phyloP scores from a whole-genome alignment of 2,113 vertebrate genomes.

The Gopherus flavomarginatus region DNA sequence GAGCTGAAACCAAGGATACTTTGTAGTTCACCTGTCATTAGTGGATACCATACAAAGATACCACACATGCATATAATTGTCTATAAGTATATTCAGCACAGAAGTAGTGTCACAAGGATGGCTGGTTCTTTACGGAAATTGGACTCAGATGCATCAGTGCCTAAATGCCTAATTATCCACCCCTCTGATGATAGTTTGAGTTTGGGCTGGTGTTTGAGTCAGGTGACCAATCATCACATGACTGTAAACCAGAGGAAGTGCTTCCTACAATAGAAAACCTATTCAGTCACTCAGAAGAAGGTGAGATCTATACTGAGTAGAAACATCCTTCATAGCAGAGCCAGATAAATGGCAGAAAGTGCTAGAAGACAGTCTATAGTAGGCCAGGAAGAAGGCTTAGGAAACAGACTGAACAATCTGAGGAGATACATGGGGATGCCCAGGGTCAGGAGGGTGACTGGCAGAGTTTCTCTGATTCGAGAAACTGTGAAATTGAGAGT shows the following conservation, averaged over 20 bases:
- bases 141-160: not conserved
- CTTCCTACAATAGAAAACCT: not conserved
- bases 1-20: not conserved
- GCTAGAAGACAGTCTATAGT: not conserved
- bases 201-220: not conserved
- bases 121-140: not conserved
- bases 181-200: not conserved
- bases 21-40: not conserved
- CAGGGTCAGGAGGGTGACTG: not conserved
- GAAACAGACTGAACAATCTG: not conserved
- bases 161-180: not conserved
- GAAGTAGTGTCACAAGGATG: not conserved
- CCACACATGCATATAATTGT: not conserved
- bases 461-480: not conserved
- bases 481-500: not conserved
- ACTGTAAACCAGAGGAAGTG: not conserved
- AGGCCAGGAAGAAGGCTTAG: not conserved
- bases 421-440: not conserved
- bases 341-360: not conserved
- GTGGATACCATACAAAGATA: not conserved
- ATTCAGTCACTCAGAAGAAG: not conserved
- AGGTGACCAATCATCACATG: rapidly evolving
- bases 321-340: not conserved
- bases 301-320: not conserved
- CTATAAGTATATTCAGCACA: not conserved